Base-by-base conservation (phyloP, 2,888 invertebrate species). In the Drosophila testacea region DNA sequence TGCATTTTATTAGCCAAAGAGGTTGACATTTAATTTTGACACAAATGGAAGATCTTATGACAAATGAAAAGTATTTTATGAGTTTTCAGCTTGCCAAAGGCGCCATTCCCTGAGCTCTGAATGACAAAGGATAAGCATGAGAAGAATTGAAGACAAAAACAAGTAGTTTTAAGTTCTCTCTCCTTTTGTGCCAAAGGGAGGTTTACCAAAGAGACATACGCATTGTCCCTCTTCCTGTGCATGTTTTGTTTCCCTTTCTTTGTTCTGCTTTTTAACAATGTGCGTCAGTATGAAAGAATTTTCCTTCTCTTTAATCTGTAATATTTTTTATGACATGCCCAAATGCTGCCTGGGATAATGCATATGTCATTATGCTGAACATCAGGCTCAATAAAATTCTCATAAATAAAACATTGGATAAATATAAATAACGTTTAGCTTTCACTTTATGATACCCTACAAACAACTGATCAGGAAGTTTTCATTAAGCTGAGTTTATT, bases 121-220 rank as follows among this genome's bases (percentile, higher is more conserved):
- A 36, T 32, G 32, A 50, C 57, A 42, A 39, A 27, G 39, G 41
- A 34, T 10, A 9, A 42, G 32, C 38, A 7, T 7, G 11, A 22
- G 22, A 16, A 16, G 44, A 41, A 10, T 7, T 30, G 30, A 54
- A 16, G 27, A 56, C 34, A 63, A 47, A 52, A 50, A 69, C 47
- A 55, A 69, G 72, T 83, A 83, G 80, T 88, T 85, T 85, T 73
- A 79, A 85, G 83, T 83, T 85, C 52, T 85, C 85, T 77, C 57
- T 38, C 66, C 2, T 6, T 10, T 27, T 44, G 27, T 36, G 34
- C 55, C 55, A 56, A 36, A 48, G 54, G 38, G 63, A 69, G 6
- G 51, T 57, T 51, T 57, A n/a, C 77, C 47, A 61, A 65, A 56
- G 68, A 60, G 63, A 73, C 59, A 51, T n/a, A 44, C 62, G 60